Evolutionary conservation across 2,888 invertebrate genomes (phyloP).

Genomic region (Hetaerina titia): DNA sequence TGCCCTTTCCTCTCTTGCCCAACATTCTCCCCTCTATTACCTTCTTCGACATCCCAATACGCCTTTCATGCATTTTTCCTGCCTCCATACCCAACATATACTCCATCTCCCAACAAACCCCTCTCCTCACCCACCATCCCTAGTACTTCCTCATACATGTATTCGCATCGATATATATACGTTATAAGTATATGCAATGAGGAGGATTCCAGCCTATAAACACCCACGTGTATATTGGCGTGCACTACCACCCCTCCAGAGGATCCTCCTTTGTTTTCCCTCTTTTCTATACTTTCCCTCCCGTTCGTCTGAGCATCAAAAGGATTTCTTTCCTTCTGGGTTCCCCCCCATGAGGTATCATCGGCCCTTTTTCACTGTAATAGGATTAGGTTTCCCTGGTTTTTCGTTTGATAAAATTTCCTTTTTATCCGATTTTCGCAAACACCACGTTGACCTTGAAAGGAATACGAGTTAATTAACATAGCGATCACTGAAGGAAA

Average conservation of each 20-base stretch:
- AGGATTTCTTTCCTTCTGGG: not conserved
- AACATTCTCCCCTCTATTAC: too few relatives aligned
- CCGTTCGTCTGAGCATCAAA: not conserved
- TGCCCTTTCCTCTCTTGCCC: too few relatives aligned
- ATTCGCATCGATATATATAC: too few relatives aligned
- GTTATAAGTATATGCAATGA: too few relatives aligned
- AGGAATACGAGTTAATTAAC: not conserved
- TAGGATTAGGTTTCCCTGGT: slow-evolving; percentile 7
- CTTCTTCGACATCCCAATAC: too few relatives aligned
- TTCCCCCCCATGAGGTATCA: not conserved
- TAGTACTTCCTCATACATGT: too few relatives aligned
- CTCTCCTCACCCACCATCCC: too few relatives aligned
- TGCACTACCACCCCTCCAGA: not conserved
- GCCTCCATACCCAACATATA: too few relatives aligned
- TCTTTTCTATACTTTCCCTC: not conserved
- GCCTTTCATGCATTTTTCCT: too few relatives aligned
- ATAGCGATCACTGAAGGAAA: not conserved
- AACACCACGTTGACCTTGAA: not conserved
- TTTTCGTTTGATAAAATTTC: not conserved
- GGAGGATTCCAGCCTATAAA: too few relatives aligned
- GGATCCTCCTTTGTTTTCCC: not conserved
- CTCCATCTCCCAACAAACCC: too few relatives aligned
- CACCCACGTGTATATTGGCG: too few relatives aligned
- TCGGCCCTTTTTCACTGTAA: not conserved
- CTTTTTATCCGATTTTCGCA: not conserved